Base-by-base conservation (phyloP, 2,113 vertebrate species). In the Brachionichthys hirsutus region DNA sequence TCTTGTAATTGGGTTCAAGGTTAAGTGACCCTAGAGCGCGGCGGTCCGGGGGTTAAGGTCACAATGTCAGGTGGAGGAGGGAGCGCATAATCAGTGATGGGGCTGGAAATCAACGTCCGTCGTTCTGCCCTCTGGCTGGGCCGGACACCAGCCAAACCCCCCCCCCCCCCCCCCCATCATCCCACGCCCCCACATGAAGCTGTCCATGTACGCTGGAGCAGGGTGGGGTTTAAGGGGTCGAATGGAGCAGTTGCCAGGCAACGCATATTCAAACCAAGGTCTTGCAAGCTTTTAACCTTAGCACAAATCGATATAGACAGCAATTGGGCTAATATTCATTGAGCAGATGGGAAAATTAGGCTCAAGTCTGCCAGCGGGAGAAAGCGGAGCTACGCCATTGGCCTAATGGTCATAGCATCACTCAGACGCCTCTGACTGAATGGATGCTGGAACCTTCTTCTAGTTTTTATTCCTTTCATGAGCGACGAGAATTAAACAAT, bases 1-100 rank as follows among this genome's bases (percentile, higher is more conserved):
- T 91, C 91, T 89, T 92, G 92, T 93, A 92, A 93, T 93, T 93
- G 91, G 87, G 91, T 92, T 93, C 90, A 93, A 93, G 89, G 91
- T 91, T 88, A 93, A 91, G 85, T 89, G 91, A 92, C 91, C 90
- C 81, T 53, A 62, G 83, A 88, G 90, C 86, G 67, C 30, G 30
- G 61, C 40, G 91, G 85, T 85, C 79, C 43, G 52, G 60, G 82
- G 86, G 87, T 89, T 91, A 89, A 89, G 92, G 91, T 91, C 87
- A 78, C 79, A 71, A 24, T 86, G 91, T 89, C 88, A 80, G 73
- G 60, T 63, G 77, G 80, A 81, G 77, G 77, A 78, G 86, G 86
- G 81, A 77, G 80, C 75, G 78, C 90, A 90, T 89, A 92, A 92
- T 92, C 91, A 89, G 84, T 80, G 78, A 85, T 84, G 85, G 84